A percentile compares a stretch with the other conserved stretches of the same genome.
phyloP scores from a whole-genome alignment of 2,113 vertebrate species.

The Carlito syrichta region DNA sequence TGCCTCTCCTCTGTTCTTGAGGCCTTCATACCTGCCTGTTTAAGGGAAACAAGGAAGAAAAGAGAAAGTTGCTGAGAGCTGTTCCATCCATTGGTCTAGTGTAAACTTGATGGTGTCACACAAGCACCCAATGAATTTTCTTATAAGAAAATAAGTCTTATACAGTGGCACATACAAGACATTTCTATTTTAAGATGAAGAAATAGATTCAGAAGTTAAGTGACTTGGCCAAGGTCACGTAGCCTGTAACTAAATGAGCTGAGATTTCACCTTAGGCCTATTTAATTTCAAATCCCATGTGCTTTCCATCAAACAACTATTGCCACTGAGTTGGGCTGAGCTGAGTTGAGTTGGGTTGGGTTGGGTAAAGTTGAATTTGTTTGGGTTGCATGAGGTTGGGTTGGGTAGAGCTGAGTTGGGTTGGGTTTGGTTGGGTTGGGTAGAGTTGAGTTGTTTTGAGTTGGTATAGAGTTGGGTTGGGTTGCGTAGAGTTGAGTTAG shows the following conservation, averaged over 20 bases:
- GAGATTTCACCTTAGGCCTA: neutral
- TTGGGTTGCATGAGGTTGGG: neutral
- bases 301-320: neutral
- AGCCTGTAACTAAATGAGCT: neutral
- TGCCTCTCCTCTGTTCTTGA: neutral
- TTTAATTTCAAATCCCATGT: neutral
- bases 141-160: neutral
- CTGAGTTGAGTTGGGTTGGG: neutral
- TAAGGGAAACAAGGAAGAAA: too few relatives aligned
- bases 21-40: too few relatives aligned
- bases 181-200: neutral
- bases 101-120: neutral
- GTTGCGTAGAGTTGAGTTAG: neutral
- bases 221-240: neutral
- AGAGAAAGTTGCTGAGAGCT: too few relatives aligned
- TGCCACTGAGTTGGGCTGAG: neutral
- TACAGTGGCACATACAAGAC: too few relatives aligned
- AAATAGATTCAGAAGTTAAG: neutral
- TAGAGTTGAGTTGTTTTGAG: neutral
- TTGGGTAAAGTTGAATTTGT: accelerated
- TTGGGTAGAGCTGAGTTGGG: neutral
- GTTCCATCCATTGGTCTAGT: neutral
- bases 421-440: too few relatives aligned
- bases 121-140: too few relatives aligned
- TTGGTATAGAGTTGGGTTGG: too few relatives aligned